Conservation (phyloP, 2,113 vertebrate species). For the Xenopus borealis region DNA sequence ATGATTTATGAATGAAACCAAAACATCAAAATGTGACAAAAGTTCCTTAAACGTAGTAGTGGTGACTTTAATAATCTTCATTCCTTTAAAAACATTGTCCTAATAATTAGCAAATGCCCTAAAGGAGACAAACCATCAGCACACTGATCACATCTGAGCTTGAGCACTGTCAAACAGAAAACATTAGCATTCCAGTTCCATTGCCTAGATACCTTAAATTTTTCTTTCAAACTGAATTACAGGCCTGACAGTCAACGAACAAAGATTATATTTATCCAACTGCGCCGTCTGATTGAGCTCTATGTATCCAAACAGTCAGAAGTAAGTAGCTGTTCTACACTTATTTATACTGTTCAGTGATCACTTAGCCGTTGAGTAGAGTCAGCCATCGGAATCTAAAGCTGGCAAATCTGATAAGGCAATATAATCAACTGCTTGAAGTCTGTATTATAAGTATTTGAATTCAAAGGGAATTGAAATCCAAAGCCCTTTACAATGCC, state of each 20-base stretch:
- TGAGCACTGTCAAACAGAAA: slow-evolving; percentile 1
- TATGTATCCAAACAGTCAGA: slow-evolving; percentile 35
- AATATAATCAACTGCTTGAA: not conserved
- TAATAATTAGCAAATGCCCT: accelerated
- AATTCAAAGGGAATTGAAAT: not conserved
- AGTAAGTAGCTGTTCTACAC: slow-evolving; percentile 19
- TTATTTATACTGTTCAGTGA: not conserved
- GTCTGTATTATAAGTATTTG: not conserved
- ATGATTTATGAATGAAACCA: no score
- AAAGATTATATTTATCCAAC: slow-evolving; percentile 42
- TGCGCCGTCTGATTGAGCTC: slow-evolving; percentile 20
- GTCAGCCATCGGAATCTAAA: not conserved
- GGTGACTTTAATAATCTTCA: no score
- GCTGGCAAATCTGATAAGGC: not conserved
- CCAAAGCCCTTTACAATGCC: no score
- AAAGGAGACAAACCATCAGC: slow-evolving; percentile 13
- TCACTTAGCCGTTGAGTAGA: not conserved
- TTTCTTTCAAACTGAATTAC: slow-evolving; percentile 40
- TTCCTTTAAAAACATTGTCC: not conserved
- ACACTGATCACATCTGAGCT: not conserved
- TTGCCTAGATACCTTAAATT: slow-evolving; percentile 37
- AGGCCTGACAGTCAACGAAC: slow-evolving; percentile 38
- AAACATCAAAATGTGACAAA: no score
- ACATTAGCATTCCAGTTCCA: slow-evolving; percentile 10
- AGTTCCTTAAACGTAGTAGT: no score